A percentile compares a stretch with the other conserved stretches of the same genome.
Conservation (phyloP, 2,797 vertebrate species). For the Salarias fasciatus region DNA sequence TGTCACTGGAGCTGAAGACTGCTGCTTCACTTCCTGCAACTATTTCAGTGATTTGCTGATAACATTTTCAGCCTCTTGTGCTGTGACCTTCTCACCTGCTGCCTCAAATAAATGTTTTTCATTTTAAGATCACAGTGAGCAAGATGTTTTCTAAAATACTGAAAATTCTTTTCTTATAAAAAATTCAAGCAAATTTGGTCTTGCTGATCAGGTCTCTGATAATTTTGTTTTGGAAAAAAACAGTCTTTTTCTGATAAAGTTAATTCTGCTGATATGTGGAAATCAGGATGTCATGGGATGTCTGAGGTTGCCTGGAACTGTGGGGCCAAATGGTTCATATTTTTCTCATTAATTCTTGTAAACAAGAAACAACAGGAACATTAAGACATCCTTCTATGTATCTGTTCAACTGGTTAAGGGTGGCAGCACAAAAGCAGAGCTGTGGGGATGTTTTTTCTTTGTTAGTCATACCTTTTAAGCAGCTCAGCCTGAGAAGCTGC, state of each 20-base stretch:
- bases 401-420: too few species aligned
- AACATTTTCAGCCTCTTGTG: neutral
- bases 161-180: neutral
- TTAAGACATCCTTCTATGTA: too few species aligned
- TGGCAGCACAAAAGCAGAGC: too few species aligned
- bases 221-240: neutral
- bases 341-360: too few species aligned
- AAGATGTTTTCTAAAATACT: neutral
- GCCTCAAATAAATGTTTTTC: neutral
- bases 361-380: too few species aligned
- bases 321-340: too few species aligned
- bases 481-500: too few species aligned
- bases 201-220: neutral
- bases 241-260: neutral
- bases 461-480: too few species aligned
- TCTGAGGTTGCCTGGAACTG: neutral
- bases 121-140: neutral
- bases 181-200: neutral
- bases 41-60: slow-evolving; percentile 4
- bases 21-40: slow-evolving; percentile 4
- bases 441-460: too few species aligned
- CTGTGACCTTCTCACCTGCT: neutral
- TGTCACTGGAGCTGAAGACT: neutral
- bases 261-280: neutral
- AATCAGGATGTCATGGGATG: neutral